Conservation (phyloP, 2,113 vertebrate genomes). For the Scytalopus superciliaris region DNA sequence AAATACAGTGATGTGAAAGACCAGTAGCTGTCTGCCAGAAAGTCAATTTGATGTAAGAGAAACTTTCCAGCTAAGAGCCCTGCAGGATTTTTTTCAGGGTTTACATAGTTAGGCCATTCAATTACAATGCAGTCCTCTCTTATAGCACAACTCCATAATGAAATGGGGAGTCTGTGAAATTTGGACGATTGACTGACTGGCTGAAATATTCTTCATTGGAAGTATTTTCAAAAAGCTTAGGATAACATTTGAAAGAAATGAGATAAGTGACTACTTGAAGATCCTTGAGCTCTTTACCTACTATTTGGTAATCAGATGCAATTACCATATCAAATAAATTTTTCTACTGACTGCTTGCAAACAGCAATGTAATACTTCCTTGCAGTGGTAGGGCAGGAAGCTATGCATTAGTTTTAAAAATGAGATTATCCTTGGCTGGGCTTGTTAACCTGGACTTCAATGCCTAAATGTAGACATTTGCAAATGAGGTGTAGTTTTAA, state of each 20-base stretch:
- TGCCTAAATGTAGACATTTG: background rate
- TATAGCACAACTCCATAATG: fast-evolving
- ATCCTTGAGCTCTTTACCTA: background rate
- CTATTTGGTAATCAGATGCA: background rate
- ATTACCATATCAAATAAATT: background rate
- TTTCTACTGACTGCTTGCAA: background rate
- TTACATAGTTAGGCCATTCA: background rate
- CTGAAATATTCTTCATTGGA: background rate
- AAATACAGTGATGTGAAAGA: background rate
- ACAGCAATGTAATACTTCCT: background rate
- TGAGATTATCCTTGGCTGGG: background rate
- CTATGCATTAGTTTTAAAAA: background rate
- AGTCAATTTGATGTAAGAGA: background rate
- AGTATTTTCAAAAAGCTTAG: background rate
- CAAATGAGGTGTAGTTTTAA: background rate
- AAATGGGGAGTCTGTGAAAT: background rate
- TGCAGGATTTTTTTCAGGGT: background rate
- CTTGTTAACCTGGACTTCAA: background rate
- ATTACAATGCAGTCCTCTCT: background rate
- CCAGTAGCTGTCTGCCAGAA: background rate
- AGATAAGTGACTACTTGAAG: background rate
- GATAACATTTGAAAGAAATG: background rate
- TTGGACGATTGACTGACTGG: background rate
- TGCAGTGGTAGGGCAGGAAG: fast-evolving
- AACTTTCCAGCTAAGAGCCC: background rate